Percentiles rank a stretch among this genome's conserved stretches.
These are phyloP conservation scores for Enteromius treurensis DNA, from an alignment of 2,797 vertebrate species.

Conservation along the genomic window DNA sequence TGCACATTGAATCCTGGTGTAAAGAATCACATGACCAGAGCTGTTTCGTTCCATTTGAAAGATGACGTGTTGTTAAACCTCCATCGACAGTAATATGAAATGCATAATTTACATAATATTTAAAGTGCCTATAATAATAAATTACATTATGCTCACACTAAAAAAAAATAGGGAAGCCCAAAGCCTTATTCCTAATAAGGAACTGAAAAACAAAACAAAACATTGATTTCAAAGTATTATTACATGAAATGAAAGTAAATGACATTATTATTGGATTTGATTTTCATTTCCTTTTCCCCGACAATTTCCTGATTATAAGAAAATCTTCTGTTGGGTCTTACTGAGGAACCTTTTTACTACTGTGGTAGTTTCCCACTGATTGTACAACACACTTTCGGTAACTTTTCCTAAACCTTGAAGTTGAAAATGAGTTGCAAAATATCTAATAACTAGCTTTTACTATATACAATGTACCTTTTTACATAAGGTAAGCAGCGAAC, in stretches of 20 bases:
- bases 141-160: neutral
- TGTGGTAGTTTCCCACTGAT: neutral
- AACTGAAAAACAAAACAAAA: neutral
- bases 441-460: neutral
- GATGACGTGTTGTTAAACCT: neutral
- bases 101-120: neutral
- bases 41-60: neutral
- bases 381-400: neutral
- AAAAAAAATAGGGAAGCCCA: neutral
- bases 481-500: neutral
- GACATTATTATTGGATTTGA: neutral
- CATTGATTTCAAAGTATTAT: neutral
- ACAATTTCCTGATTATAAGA: neutral
- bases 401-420: neutral
- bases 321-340: neutral
- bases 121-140: neutral
- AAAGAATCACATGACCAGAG: neutral
- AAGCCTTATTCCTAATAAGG: neutral
- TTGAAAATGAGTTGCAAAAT: neutral
- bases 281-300: neutral
- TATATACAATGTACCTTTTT: neutral
- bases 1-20: neutral
- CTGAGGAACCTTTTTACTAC: neutral
- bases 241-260: neutral
- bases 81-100: neutral